Conservation (phyloP, 2,888 invertebrate genomes). For the Lissonota sp. region DNA sequence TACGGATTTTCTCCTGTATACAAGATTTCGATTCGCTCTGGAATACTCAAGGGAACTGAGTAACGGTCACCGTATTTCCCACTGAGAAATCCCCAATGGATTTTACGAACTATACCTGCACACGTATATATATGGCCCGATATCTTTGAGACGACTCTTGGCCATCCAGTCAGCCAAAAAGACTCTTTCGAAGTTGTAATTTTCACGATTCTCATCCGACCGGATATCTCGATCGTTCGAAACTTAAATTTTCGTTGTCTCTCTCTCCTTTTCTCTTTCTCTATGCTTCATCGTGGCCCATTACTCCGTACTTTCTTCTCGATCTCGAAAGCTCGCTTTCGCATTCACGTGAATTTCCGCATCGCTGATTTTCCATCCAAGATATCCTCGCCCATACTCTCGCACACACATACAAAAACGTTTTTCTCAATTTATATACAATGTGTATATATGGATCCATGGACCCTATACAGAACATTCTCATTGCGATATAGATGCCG, state of each 20-base stretch:
- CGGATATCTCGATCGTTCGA: constrained; percentile 12
- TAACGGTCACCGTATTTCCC: not conserved
- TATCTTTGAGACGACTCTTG: not conserved
- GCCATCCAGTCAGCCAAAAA: not conserved
- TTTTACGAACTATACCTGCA: too few relatives aligned
- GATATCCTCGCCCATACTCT: too few relatives aligned
- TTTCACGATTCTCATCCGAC: not conserved
- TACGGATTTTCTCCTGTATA: constrained; percentile 10
- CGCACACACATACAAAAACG: too few relatives aligned
- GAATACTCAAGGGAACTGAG: not conserved
- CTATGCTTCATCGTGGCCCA: too few relatives aligned
- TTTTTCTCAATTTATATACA: too few relatives aligned
- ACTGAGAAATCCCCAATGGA: too few relatives aligned
- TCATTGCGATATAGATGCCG: too few relatives aligned
- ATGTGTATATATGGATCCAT: too few relatives aligned
- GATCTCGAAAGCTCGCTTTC: not conserved
- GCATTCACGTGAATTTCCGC: too few relatives aligned
- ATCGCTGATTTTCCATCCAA: too few relatives aligned
- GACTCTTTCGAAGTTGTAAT: constrained; percentile 9
- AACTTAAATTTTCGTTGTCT: constrained; percentile 7
- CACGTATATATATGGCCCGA: too few relatives aligned
- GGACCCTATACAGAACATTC: too few relatives aligned
- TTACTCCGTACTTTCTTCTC: not conserved
- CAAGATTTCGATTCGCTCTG: constrained; percentile 3
- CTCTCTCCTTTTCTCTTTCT: not conserved